Base-by-base conservation (phyloP, 2,113 vertebrate genomes). In the crab-eating macaque (Macaca fascicularis) region DNA sequence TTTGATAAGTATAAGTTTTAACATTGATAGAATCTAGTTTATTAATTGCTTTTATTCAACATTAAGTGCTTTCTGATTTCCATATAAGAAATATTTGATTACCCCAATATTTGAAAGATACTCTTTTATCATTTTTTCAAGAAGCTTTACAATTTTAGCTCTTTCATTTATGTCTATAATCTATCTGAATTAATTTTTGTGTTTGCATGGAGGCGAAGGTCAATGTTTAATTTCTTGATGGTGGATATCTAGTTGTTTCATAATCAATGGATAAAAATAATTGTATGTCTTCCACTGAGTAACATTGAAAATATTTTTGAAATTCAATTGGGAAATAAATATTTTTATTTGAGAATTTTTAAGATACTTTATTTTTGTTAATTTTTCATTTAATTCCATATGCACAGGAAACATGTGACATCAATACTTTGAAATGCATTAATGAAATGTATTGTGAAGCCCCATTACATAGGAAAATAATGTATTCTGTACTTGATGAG, bases 131-230 rank as follows among this genome's bases (percentile, higher is more conserved):
- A 80, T 67, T 89, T 82, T 23, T 93, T 59, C 3, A 76, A 45
- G 6, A 83, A 89, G 13, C 8, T 78, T 57, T 30, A 57, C 52
- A 64, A 52, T 67, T 75, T 69, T 95, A 25, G 11, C 4, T 40
- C 59, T 7, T 59, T 14, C 25, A 30, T 35, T 55, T 55, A 69
- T 10, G 2, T 72, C 2, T 48, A 20, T 69, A 3, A 59, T 30
- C 35, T 75, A 14, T 25, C 17, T 6, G 12, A 83, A 74, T 7
- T 30, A 32, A 40, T 43, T 93, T 79, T 88, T 67, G 13, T 79
- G 0, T 20, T 4, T 19, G 5, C 4, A 35, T 1, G 55, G 14
- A 76, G 32, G 3, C 35, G 10, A 3, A 52, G 2, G 19, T 55
- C 25, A 45, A 48, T 81, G 13, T 35, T 50, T 67, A 52, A 6